Evolutionary conservation across 2,888 invertebrate genomes (phyloP), one percentile per base, ranked within the genome.

Genomic region (Tethea ocularis): DNA sequence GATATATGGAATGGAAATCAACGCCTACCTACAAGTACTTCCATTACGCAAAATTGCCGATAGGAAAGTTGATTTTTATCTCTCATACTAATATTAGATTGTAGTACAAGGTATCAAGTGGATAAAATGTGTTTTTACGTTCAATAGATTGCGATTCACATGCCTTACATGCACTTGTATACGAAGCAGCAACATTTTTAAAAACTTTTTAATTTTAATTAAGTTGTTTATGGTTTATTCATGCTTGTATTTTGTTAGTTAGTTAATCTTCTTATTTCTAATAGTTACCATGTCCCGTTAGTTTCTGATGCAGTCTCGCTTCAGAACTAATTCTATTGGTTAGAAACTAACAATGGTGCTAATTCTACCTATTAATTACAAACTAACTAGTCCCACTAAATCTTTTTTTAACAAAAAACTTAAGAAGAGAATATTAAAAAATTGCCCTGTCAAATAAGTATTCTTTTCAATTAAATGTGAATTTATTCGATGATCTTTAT

Each of bases 71-170:
- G 46, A 41, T 52, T 52, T 33, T 58, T 58, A 58, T 61, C 61
- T 52, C 41, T 56, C 57, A 55, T 61, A 52, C 26, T 2, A 26
- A 23, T 52, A 57, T 60, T 57, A 58, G 61, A 61, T 58, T 58
- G 57, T 23, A 22, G 23, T 24, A 55, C 52, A 61, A 61, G 56
- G 58, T 51, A 55, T 36, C 51, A 54, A 61, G 56, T 58, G 17
- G 33, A 56, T 58, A 15, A 56, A 41, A 56, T 23, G 46, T 20
- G 46, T 46, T 20, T 46, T 20, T 46, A 10, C 17, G 26, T 24
- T n/a, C 23, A 6, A 20, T 10, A 23, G 24, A 29, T 23, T 36
- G 23, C n/a, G 54, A 51, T 57, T 33, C 33, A 54, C 38, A 24
- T 57, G 57, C 46, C 33, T 26, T 33, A 53, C 53, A 26, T 52